Evolutionary conservation across 53 echinoderm and acorn worm genomes (phyloP).

Genomic region (Holothuria leucospilota): DNA sequence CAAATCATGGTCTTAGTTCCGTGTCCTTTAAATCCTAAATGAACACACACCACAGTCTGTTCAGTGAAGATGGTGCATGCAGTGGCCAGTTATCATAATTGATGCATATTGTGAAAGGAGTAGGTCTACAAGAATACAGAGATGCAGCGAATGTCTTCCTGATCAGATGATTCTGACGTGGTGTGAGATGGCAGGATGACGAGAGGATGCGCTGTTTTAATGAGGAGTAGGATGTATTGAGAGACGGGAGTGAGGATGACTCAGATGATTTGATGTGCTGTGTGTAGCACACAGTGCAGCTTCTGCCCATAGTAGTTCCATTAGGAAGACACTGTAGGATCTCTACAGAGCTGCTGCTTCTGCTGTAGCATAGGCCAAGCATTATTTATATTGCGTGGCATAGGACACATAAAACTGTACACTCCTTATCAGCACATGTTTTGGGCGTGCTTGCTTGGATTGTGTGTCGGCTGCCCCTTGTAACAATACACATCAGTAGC

Average conservation of each 20-base stretch:
- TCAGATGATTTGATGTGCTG: slow-evolving; percentile 1
- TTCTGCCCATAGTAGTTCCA: neutral
- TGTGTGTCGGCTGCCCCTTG: neutral
- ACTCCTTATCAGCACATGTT: neutral
- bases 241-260: slow-evolving; percentile 8
- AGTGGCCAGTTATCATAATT: slow-evolving; percentile 25
- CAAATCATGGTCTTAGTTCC: no score
- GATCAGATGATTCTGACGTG: slow-evolving; percentile 1
- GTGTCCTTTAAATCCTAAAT: no score
- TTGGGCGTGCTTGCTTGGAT: neutral
- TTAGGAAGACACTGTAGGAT: neutral
- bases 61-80: neutral
- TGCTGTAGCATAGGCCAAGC: no score
- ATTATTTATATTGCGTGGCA: no score
- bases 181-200: neutral
- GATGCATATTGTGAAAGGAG: slow-evolving; percentile 29
- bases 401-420: neutral
- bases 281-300: neutral
- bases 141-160: neutral
- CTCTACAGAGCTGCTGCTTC: no score
- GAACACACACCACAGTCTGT: no score
- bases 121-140: neutral
- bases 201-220: slow-evolving; percentile 13
- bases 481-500: no score
- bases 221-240: neutral